A percentile compares a stretch with the other conserved stretches of the same genome.
Evolutionary conservation across 2,888 invertebrate species (phyloP).

Genomic region (Laspeyria flexula): DNA sequence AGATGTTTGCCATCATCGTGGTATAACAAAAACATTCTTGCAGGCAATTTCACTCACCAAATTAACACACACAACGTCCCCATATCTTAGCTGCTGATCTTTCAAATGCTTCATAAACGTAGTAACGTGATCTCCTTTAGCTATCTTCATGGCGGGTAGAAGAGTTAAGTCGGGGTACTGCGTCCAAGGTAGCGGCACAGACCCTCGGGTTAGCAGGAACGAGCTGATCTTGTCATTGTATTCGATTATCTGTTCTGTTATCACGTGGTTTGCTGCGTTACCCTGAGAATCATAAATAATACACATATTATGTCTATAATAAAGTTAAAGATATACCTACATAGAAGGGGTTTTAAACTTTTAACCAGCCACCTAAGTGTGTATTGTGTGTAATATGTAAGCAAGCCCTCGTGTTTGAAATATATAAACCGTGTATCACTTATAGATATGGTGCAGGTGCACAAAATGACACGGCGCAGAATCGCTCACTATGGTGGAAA

Average conservation of each 20-base stretch:
- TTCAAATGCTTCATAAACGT: slow-evolving; percentile 94
- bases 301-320: no score
- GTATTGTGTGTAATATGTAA: no score
- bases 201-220: slow-evolving; percentile 97
- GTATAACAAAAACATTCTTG: no score
- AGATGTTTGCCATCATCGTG: no score
- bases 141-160: slow-evolving; percentile 93
- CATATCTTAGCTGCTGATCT: slow-evolving; percentile 88
- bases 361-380: no score
- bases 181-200: slow-evolving; percentile 97
- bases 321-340: no score
- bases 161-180: slow-evolving; percentile 95
- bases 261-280: slow-evolving; percentile 98
- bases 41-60: slow-evolving; percentile 91
- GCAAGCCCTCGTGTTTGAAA: no score
- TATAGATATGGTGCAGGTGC: no score
- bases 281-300: slow-evolving; percentile 78
- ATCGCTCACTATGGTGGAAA: no score
- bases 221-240: slow-evolving; percentile 92
- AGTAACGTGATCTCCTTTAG: slow-evolving; percentile 86
- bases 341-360: no score
- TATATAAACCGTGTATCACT: no score
- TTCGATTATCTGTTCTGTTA: slow-evolving; percentile 97
- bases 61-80: slow-evolving; percentile 95
- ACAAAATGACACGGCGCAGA: no score